Conservation (phyloP, 2,113 vertebrate species). For the Psophia crepitans region DNA sequence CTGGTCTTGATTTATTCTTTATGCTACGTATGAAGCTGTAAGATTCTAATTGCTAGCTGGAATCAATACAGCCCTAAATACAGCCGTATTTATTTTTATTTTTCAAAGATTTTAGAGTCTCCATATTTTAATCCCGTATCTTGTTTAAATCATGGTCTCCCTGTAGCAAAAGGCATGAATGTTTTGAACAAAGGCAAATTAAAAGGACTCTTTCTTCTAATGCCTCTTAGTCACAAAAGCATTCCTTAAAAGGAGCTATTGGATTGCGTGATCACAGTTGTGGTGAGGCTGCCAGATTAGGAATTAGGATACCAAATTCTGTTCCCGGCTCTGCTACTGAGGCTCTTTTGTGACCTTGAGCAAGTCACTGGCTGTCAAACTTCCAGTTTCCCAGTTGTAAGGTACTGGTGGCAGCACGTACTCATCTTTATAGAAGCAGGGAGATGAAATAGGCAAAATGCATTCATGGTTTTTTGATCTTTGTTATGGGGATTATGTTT, state of each 20-base stretch:
- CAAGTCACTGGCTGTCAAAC: not conserved
- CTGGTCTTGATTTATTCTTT: not conserved
- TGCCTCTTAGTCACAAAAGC: constrained; percentile 53
- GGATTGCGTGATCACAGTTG: constrained; percentile 54
- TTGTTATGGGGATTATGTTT: not conserved
- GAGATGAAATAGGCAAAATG: not conserved
- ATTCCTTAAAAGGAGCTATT: constrained; percentile 65
- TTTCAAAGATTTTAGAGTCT: not conserved
- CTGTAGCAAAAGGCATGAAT: not conserved
- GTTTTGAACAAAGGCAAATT: constrained; percentile 31
- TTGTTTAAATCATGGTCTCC: not conserved
- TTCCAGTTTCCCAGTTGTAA: not conserved
- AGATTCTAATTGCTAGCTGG: not conserved
- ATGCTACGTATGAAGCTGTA: not conserved
- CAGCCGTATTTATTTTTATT: not conserved
- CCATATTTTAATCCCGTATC: not conserved
- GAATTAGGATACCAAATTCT: constrained; percentile 63
- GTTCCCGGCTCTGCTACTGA: constrained; percentile 45
- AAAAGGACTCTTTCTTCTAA: not conserved
- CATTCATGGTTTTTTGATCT: not conserved
- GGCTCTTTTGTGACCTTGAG: constrained; percentile 42
- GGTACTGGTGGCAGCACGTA: not conserved
- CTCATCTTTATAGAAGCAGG: not conserved
- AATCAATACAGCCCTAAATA: not conserved
- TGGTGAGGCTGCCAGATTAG: constrained; percentile 54